Evolutionary conservation across 1,140 invertebrate species (phyloP), one percentile per base, ranked within the genome.

Genomic region (Zaprionus lachaisei): DNA sequence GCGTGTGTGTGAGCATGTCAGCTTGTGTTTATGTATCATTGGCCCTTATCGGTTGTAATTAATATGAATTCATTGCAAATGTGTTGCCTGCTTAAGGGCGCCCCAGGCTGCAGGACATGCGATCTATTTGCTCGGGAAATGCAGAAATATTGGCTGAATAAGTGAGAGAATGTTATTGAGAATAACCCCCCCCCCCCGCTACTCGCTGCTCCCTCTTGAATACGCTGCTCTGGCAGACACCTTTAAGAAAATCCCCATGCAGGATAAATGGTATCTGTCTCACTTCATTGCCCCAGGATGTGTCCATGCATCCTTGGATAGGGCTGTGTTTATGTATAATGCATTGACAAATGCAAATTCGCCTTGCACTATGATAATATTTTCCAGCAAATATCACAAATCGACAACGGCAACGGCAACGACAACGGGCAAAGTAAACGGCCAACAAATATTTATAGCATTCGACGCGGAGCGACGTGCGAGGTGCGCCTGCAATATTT

Each of bases 371-470:
- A 54, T 74, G 64, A 81, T 73, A 77, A 79, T 80, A 84, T 84
- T 89, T 87, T 83, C 81, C 75, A 84, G 70, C 84, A 89, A 90
- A 89, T 90, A 90, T 82, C 81, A 89, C 85, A 90, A 90, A 90
- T 91, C 85, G 84, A 73, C 85, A 85, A 80, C 70, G 69, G n/a
- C 41, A 47, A 47, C 41, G 41, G 2, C n/a, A 44, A 44, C 15
- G 41, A n/a, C 71, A 89, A 79, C 81, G 73, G 31, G 71, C 71
- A 89, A 79, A 84, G 73, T 91, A 91, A 90, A 90, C 79, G 85
- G 77, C 85, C 84, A 90, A 90, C 86, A 90, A 90, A 90, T 81
- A 90, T 90, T 90, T 85, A 89, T 89, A 81, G 84, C 67, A 66
- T 63, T 72, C 65, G 67, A 76, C 55, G 61, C 49, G 54, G 37